Conservation (phyloP, 2,797 vertebrate genomes). For the Neosilurus mollespiculum region DNA sequence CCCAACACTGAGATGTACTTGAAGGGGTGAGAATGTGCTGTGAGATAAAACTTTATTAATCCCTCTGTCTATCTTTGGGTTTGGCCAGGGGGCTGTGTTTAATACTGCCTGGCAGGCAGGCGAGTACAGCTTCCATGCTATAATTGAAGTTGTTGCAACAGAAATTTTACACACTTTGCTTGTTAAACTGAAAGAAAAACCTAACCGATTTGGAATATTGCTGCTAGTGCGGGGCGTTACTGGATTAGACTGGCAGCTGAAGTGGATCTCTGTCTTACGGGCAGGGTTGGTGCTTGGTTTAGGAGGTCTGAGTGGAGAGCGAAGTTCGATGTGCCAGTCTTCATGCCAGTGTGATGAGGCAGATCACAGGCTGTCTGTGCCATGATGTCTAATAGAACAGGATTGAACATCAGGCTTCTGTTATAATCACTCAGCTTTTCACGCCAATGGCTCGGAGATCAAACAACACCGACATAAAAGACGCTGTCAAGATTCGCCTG, state of each 20-base stretch:
- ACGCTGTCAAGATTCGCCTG: slow-evolving; percentile 62
- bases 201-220: slow-evolving; percentile 61
- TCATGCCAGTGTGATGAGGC: slow-evolving; percentile 45
- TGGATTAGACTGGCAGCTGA: slow-evolving; percentile 51
- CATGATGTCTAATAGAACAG: slow-evolving; percentile 50
- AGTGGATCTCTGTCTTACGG: slow-evolving; percentile 56
- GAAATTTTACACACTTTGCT: slow-evolving; percentile 42
- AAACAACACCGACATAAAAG: slow-evolving; percentile 73
- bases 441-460: slow-evolving; percentile 62
- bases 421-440: slow-evolving; percentile 38
- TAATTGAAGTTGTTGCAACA: slow-evolving; percentile 60
- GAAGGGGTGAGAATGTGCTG: slow-evolving; percentile 41
- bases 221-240: slow-evolving; percentile 44
- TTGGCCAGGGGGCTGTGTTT: slow-evolving; percentile 48
- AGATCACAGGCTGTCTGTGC: slow-evolving; percentile 56
- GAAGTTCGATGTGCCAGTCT: slow-evolving; percentile 57
- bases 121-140: slow-evolving; percentile 37
- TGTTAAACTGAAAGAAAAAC: slow-evolving; percentile 54
- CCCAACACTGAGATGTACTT: slow-evolving; percentile 35
- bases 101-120: slow-evolving; percentile 54
- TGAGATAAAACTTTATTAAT: slow-evolving; percentile 53
- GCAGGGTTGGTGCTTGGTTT: slow-evolving; percentile 34
- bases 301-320: background rate
- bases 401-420: slow-evolving; percentile 49
- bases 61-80: slow-evolving; percentile 43